Percentiles rank a stretch among this genome's conserved stretches.
Evolutionary conservation across 2,113 vertebrate genomes (phyloP).

Genomic region (Erinaceus europaeus): DNA sequence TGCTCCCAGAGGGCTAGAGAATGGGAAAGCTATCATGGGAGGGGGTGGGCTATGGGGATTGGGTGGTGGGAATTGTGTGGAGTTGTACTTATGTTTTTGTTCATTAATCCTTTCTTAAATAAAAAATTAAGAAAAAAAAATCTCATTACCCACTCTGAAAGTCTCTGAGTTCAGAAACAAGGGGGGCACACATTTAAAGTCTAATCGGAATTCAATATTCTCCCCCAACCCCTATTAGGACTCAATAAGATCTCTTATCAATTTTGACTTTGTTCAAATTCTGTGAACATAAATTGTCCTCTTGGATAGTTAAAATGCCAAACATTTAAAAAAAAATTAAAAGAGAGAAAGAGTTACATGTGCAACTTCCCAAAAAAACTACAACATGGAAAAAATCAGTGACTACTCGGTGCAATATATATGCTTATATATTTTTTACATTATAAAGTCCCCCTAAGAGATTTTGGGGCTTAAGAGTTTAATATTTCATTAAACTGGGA

Average conservation of each 20-base stretch:
- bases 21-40: too few relatives aligned
- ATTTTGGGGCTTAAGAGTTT: neutral
- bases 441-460: too few relatives aligned
- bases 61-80: too few relatives aligned
- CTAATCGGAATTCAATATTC: neutral
- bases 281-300: neutral
- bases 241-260: neutral
- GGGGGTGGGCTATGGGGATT: too few relatives aligned
- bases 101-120: too few relatives aligned
- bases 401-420: neutral
- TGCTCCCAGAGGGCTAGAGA: too few relatives aligned
- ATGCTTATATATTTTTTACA: too few relatives aligned
- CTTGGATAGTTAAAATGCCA: neutral
- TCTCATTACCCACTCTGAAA: neutral
- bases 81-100: too few relatives aligned
- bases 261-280: neutral
- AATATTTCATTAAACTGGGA: neutral
- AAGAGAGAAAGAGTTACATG: neutral
- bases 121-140: too few relatives aligned
- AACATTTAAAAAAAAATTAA: neutral
- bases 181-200: too few relatives aligned
- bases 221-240: fast-evolving
- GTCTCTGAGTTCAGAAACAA: neutral
- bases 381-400: neutral
- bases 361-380: neutral